Evolutionary conservation across 2,113 vertebrate genomes (phyloP), one percentile per base, ranked within the genome.

Genomic region (Sakesphorus luctuosus): DNA sequence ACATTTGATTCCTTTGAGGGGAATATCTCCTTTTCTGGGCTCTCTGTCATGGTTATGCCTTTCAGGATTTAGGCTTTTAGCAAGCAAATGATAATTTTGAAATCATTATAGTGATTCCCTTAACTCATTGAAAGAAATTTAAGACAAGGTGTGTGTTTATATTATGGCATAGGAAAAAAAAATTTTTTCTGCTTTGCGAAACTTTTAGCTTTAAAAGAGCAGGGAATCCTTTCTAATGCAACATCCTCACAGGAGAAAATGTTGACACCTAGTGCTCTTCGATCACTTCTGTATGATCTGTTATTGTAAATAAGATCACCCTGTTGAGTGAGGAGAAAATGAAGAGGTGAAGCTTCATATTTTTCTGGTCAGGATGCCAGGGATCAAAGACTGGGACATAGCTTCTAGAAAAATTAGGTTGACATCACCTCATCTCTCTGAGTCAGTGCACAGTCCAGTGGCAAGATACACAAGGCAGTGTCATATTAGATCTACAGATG

Each of bases 341-440:
- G 7, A 76, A 72, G 19, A 67, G 15, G 17, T 68, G 55, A 91
- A 93, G 46, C 29, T 91, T 46, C 31, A 92, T 62, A 7, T 78
- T 94, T 97, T 81, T 72, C 20, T 79, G 74, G 44, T 78, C 46
- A 90, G 66, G 63, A 56, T 58, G 67, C 89, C 38, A 59, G 83
- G 28, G 78, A 89, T 96, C 78, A 84, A 68, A 94, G 66, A 80
- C 47, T 76, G 36, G 56, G 89, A 71, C 50, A n/a, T 13, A 78
- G 46, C 56, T 77, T 78, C 74, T 94, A 84, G 36, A 74, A 90
- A 92, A 95, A 50, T 85, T 91, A 59, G 33, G 58, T 87, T 95
- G 62, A 53, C 26, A 25, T 67, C 47, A 26, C 36, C 38, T 75
- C 23, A 67, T 31, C 36, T 84, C 59, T 84, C 36, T 49, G 29